phyloP scores from a whole-genome alignment of 2,113 vertebrate species.

The Mormyrus iriodes region DNA sequence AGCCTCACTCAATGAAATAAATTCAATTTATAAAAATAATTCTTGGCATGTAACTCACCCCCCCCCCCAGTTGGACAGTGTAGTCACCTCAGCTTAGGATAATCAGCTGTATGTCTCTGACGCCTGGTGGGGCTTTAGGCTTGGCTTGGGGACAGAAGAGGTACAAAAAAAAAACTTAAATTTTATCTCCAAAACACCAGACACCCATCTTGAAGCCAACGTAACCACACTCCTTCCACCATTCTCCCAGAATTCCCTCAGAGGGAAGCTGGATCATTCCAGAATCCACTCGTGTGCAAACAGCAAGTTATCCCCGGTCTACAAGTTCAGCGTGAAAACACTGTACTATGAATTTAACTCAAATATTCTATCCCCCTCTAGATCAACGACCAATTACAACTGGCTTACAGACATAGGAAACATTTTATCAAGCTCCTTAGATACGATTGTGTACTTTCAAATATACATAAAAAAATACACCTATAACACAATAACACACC shows the following conservation, averaged over 20 bases:
- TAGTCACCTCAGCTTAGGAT: slow-evolving; percentile 1
- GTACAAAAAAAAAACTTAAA: background rate
- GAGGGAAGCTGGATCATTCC: background rate
- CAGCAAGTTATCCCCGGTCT: background rate
- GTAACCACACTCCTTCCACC: background rate
- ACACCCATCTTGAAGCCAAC: slow-evolving; percentile 4
- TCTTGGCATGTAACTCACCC: slow-evolving; percentile 31
- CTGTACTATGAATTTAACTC: background rate
- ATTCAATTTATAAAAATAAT: slow-evolving; percentile 38
- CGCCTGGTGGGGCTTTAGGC: background rate
- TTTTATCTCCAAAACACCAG: slow-evolving; percentile 7
- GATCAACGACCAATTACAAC: slow-evolving; percentile 23
- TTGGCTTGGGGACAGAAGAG: background rate
- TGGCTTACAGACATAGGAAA: background rate
- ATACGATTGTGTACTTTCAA: background rate
- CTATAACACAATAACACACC: background rate
- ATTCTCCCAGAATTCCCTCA: background rate
- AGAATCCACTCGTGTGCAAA: background rate
- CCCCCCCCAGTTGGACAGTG: slow-evolving; percentile 1
- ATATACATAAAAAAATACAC: background rate
- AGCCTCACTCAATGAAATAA: slow-evolving; percentile 15
- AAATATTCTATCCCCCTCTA: background rate
- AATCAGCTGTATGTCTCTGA: slow-evolving; percentile 15
- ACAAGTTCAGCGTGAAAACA: background rate
- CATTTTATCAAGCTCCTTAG: background rate